A percentile compares a stretch with the other conserved stretches of the same genome.
These are phyloP conservation scores for Gopherus evgoodei DNA, from an alignment of 2,113 vertebrate species.

Conservation along the genomic window DNA sequence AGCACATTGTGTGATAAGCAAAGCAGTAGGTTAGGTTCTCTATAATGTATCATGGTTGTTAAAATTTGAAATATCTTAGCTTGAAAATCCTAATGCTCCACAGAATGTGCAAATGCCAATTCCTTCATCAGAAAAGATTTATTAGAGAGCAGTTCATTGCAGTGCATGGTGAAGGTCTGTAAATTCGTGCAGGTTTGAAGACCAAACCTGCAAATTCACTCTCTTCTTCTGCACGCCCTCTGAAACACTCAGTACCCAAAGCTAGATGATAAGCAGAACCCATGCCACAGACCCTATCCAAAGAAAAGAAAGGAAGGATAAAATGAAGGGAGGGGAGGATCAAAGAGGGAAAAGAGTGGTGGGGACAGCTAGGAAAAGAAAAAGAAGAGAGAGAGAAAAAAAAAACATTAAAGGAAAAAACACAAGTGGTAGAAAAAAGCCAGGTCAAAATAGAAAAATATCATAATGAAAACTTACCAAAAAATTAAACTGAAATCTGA, in stretches of 20 bases:
- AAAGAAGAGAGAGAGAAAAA: not conserved
- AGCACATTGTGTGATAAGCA: not conserved
- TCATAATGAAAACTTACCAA: not conserved
- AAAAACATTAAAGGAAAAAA: not conserved
- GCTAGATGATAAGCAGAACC: not conserved
- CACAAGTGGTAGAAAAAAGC: not conserved
- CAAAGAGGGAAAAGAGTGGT: not conserved
- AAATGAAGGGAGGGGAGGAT: accelerated
- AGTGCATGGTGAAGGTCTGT: not conserved
- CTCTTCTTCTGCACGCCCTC: not conserved
- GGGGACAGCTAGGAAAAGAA: not conserved
- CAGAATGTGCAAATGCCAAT: not conserved
- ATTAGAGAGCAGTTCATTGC: not conserved
- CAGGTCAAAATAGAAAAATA: not conserved
- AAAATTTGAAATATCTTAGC: not conserved
- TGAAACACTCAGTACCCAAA: not conserved
- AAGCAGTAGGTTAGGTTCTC: not conserved
- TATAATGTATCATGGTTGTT: not conserved
- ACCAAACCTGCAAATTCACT: not conserved
- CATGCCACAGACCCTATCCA: not conserved
- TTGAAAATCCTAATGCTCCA: not conserved
- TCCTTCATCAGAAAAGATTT: not conserved
- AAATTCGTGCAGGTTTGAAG: constrained; percentile 21
- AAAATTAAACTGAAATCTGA: not conserved
- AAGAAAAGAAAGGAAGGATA: not conserved